Evolutionary conservation across 2,888 invertebrate genomes (phyloP), one percentile per base, ranked within the genome.

Genomic region (Chelonus formosanus): DNA sequence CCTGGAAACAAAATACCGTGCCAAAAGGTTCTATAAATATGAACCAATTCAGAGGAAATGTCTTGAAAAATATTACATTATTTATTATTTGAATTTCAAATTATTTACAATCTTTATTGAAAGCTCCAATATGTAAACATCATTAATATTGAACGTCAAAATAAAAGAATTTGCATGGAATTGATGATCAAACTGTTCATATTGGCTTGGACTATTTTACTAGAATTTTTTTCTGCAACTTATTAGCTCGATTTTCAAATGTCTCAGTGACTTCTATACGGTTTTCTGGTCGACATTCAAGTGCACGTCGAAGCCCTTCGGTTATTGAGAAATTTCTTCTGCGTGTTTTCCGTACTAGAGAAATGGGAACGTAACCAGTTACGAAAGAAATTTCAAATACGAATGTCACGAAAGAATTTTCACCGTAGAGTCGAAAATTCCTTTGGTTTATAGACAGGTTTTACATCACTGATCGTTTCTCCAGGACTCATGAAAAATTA

Each of bases 271-370:
- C 52, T 52, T 52, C 8, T 52, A 32, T 52, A 32, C 7, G 32
- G 52, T 31, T 52, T 52, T 52, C 8, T 52, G 32, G 34, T 52
- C 52, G 52, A 52, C 34, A 52, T 52, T 61, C 53, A 52, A 7
- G 61, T 43, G 10, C 53, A 53, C 43, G 53, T 52, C 53, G 52
- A n/a, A 54, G 20, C 53, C 44, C 44, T 40, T 35, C 32, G 45
- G 61, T 61, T 61, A 61, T 61, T 53, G 61, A 61, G 61, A 61
- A 61, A 61, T 61, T 61, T 61, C 61, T 61, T 53, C 44, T n/a
- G 61, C 52, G 61, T 44, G 43, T 61, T 61, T 52, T 53, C 43
- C 32, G 43, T 35, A 8, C 61, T 32, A 5, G 32, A 32, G 53
- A 53, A 61, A 53, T 61, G 43, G 61, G 53, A 61, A 53, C 10